Evolutionary conservation across 2,797 vertebrate genomes (phyloP), one percentile per base, ranked within the genome.

Genomic region (Helostoma temminkii): DNA sequence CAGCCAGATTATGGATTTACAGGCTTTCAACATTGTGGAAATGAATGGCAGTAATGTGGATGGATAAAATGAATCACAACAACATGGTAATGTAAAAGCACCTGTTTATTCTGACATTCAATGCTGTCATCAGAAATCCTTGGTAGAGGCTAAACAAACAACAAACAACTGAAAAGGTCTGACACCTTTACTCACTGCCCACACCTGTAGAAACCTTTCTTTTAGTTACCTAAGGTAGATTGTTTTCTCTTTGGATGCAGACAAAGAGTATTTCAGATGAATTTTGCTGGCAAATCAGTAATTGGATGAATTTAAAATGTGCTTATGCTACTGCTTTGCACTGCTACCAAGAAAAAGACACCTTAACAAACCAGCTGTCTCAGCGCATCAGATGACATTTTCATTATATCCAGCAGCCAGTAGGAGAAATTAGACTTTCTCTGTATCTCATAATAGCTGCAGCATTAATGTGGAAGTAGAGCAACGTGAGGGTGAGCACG

Each of bases 331-430:
- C 55, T 57, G 54, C 56, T 83, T 74, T 30, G 14, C 60, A 59
- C 34, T 62, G 57, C 61, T 48, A 37, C 73, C 24, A 11, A 26
- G 68, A 41, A 52, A 69, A 77, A 48, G 39, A 64, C 25, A 66
- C 34, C 56, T 84, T 43, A 61, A 83, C 56, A 84, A 87, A 88
- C 46, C 67, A 83, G 83, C 84, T 75, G 87, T 85, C 88, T 89
- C 84, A 61, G 78, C 66, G 69, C 83, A 91, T 91, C 74, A 86
- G 73, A 80, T 84, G 82, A 83, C 82, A 88, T 88, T 87, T 88
- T 82, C 64, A 67, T 64, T 65, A 76, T 52, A 73, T 72, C 32
- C 28, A 49, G 71, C 55, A 75, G 65, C 67, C 82, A 68, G 58
- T 24, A 42, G 54, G 61, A 71, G 53, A 83, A 83, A 84, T 49